These are phyloP conservation scores for Limnephilus auricula DNA, from an alignment of 2,888 invertebrate genomes.

Conservation along the genomic window DNA sequence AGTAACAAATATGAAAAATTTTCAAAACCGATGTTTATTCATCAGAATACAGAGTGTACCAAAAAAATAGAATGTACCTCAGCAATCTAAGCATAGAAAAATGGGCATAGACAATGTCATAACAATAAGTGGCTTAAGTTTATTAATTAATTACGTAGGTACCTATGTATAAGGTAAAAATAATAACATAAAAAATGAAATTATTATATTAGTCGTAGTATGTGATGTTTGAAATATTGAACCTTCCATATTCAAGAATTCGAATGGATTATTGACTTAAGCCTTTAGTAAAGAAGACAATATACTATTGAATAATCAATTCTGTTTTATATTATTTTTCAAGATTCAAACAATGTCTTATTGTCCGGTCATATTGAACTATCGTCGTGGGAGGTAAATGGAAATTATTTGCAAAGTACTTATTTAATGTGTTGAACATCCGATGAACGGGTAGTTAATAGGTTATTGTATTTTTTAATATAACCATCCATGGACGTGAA, in stretches of 20 bases:
- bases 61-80: too few species aligned
- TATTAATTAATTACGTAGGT: too few species aligned
- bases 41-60: too few species aligned
- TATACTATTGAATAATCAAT: background rate
- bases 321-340: background rate
- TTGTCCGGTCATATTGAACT: conserved; percentile 11
- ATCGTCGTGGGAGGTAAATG: conserved; percentile 28
- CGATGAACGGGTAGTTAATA: background rate
- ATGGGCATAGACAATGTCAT: too few species aligned
- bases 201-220: too few species aligned
- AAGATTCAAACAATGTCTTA: conserved; percentile 23
- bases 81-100: too few species aligned
- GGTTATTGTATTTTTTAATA: conserved; percentile 6
- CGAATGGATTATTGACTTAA: background rate
- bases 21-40: too few species aligned
- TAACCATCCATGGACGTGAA: conserved; percentile 4
- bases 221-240: background rate
- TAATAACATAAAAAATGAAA: background rate
- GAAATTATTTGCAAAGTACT: conserved; percentile 13
- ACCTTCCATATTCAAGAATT: too few species aligned
- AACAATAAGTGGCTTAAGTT: too few species aligned
- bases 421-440: background rate
- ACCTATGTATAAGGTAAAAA: too few species aligned
- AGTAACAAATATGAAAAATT: too few species aligned
- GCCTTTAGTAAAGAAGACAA: background rate